Evolutionary conservation across 2,113 vertebrate genomes (phyloP).

Genomic region (Oncorhynchus masou): DNA sequence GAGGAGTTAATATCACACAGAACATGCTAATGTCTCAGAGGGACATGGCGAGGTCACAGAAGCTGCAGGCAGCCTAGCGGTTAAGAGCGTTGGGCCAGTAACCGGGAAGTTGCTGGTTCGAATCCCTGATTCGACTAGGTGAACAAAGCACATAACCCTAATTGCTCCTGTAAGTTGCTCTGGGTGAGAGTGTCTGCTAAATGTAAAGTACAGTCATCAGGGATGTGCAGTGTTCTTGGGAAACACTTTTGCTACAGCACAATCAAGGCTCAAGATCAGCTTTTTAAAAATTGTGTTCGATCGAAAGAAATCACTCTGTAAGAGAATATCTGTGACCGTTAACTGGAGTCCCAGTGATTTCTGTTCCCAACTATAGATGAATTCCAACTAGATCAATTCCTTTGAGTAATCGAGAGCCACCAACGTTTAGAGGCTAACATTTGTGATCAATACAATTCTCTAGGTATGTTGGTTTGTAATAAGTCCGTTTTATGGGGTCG

Average conservation of each 20-base stretch:
- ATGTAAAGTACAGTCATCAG: neutral
- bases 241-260: constrained; percentile 29
- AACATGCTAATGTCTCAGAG: neutral
- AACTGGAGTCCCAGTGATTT: neutral
- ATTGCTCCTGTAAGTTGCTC: no score
- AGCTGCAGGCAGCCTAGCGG: no score
- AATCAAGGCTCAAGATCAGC: constrained; percentile 33
- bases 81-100: no score
- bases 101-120: no score
- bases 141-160: no score
- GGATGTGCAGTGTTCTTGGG: constrained; percentile 37
- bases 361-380: neutral
- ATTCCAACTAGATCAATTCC: neutral
- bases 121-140: no score
- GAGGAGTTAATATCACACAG: neutral
- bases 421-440: neutral
- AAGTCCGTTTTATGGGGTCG: neutral
- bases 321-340: neutral
- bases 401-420: neutral
- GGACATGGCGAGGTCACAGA: neutral
- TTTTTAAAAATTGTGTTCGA: neutral
- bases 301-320: constrained; percentile 1
- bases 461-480: neutral
- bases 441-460: neutral
- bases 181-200: no score